phyloP scores from a whole-genome alignment of 2,888 invertebrate species.

The Andrena hattorfiana region DNA sequence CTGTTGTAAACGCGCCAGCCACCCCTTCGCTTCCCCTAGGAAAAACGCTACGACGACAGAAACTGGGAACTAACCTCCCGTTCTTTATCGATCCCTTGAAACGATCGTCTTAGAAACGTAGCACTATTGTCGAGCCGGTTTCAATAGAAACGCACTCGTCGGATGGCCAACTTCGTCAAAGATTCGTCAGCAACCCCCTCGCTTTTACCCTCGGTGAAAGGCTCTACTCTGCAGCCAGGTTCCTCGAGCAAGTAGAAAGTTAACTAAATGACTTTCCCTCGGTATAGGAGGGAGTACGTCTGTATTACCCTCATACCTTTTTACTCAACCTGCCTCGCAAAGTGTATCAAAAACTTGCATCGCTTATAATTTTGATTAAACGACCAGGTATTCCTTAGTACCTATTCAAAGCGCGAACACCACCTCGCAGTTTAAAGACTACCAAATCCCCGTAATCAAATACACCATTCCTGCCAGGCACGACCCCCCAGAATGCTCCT shows the following conservation, averaged over 20 bases:
- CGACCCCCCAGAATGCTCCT: background rate
- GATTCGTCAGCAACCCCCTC: slow-evolving; percentile 6
- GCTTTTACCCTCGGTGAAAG: background rate
- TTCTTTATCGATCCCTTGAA: background rate
- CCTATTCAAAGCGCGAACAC: too few species aligned
- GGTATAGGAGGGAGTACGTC: too few species aligned
- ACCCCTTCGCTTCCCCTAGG: background rate
- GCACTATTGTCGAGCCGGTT: background rate
- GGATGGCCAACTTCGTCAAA: background rate
- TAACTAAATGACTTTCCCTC: background rate
- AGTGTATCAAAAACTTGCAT: background rate
- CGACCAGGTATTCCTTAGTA: too few species aligned
- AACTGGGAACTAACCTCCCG: background rate
- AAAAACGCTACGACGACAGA: background rate
- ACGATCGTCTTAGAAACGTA: slow-evolving; percentile 7
- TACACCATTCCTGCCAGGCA: too few species aligned
- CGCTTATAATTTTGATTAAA: background rate
- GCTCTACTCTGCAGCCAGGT: background rate
- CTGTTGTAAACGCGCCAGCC: background rate
- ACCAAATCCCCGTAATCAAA: too few species aligned
- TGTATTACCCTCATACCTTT: too few species aligned
- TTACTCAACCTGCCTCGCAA: background rate
- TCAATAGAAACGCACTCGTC: background rate
- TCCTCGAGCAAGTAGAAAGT: background rate
- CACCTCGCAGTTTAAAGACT: too few species aligned